phyloP scores from a whole-genome alignment of 2,888 invertebrate species.

The Thumatha senex region DNA sequence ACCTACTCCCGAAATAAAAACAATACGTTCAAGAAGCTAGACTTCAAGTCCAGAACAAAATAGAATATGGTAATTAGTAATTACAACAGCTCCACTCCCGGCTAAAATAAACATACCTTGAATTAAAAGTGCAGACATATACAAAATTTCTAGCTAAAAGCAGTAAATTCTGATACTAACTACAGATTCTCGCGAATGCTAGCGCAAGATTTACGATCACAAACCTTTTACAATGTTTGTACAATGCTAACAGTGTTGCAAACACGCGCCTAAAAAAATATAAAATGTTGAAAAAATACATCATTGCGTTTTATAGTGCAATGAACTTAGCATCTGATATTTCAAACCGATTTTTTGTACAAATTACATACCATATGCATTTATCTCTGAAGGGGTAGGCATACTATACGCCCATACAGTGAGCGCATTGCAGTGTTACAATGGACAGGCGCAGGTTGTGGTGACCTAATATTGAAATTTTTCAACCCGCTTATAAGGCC shows the following conservation, averaged over 20 bases:
- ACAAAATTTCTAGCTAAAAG: constrained; percentile 1
- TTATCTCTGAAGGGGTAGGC: no score
- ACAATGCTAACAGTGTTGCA: constrained; percentile 4
- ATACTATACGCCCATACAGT: no score
- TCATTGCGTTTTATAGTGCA: constrained; percentile 2
- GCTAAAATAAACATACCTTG: not conserved
- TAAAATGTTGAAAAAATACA: constrained; percentile 2
- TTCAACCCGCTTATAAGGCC: no score
- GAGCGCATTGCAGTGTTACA: no score
- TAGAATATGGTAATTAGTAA: not conserved
- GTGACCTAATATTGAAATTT: no score
- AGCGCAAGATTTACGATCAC: constrained; percentile 7
- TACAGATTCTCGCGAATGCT: constrained; percentile 7
- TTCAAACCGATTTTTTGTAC: not conserved
- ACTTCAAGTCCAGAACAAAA: not conserved
- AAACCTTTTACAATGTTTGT: constrained; percentile 17
- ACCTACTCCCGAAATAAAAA: no score
- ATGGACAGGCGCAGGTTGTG: no score
- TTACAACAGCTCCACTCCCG: not conserved
- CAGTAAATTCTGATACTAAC: constrained; percentile 2
- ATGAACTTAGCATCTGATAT: constrained; percentile 5
- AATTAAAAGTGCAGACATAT: not conserved
- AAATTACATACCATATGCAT: no score
- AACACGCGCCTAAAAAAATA: constrained; percentile 6
- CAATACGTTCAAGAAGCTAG: no score